A percentile compares a stretch with the other conserved stretches of the same genome.
Evolutionary conservation across 2,888 invertebrate genomes (phyloP).

Genomic region (Pheosia tremula): DNA sequence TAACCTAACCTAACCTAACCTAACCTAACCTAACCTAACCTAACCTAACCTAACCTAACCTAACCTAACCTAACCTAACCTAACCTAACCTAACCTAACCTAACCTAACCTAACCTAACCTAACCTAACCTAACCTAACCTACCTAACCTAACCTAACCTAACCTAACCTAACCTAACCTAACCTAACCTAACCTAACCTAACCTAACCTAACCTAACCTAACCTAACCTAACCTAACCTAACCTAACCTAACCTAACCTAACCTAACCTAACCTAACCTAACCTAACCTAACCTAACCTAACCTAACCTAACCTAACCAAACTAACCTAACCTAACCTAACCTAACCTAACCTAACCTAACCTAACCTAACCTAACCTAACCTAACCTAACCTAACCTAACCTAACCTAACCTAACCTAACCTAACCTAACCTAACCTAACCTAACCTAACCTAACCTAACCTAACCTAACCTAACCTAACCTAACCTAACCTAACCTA

Average conservation of each 20-base stretch:
- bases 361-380: slow-evolving; percentile 29
- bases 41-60: slow-evolving; percentile 4
- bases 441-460: slow-evolving; percentile 21
- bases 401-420: slow-evolving; percentile 17
- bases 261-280: slow-evolving; percentile 25
- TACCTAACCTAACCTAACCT: slow-evolving; percentile 1
- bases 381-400: slow-evolving; percentile 30
- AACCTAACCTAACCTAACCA: slow-evolving; percentile 31
- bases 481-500: too few species aligned
- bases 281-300: slow-evolving; percentile 32
- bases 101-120: slow-evolving; percentile 4
- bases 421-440: slow-evolving; percentile 20
- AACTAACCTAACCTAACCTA: slow-evolving; percentile 29
- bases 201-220: slow-evolving; percentile 15
- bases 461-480: too few species aligned
- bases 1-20: slow-evolving; percentile 4
- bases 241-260: slow-evolving; percentile 17
- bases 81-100: slow-evolving; percentile 4
- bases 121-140: slow-evolving; percentile 3
- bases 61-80: slow-evolving; percentile 4
- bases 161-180: slow-evolving; percentile 15
- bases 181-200: slow-evolving; percentile 15
- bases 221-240: slow-evolving; percentile 15
- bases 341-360: slow-evolving; percentile 30
- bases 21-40: slow-evolving; percentile 4